Conservation (phyloP, 30 jellyfish, hydroid and myxozoan species). For the Nemopilema nomurai region DNA sequence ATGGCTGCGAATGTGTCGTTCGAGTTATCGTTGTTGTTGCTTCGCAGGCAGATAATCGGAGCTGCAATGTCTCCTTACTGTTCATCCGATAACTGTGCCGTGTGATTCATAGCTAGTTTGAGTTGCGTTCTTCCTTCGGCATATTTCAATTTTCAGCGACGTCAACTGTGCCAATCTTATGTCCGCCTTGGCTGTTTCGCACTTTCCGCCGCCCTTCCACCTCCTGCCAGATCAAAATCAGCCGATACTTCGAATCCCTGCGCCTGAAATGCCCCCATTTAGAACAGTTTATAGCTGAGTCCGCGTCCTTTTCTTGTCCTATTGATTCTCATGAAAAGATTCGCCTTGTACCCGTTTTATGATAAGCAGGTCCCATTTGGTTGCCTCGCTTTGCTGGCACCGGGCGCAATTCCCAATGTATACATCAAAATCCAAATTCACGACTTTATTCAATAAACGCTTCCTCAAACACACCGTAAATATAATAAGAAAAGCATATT, state of each 20-base stretch:
- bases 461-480: not conserved
- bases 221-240: not conserved
- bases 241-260: not conserved
- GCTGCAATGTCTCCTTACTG: too few species aligned
- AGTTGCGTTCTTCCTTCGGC: not conserved
- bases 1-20: too few species aligned
- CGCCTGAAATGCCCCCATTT: not conserved
- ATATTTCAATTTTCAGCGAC: not conserved
- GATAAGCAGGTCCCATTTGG: slow-evolving; percentile 31
- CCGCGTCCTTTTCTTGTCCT: slow-evolving; percentile 70
- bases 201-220: too few species aligned
- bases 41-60: too few species aligned
- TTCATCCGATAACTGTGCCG: not conserved
- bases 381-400: not conserved
- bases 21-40: not conserved
- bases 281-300: not conserved
- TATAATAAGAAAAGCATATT: not conserved
- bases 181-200: too few species aligned
- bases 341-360: slow-evolving; percentile 18
- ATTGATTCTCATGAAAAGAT: slow-evolving; percentile 20
- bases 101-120: not conserved
- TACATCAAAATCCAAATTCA: not conserved
- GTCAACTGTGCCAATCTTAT: not conserved
- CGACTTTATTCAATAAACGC: slow-evolving; percentile 37
- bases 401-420: not conserved